Conservation (phyloP, 1,140 invertebrate genomes). For the Nephila pilipes region DNA sequence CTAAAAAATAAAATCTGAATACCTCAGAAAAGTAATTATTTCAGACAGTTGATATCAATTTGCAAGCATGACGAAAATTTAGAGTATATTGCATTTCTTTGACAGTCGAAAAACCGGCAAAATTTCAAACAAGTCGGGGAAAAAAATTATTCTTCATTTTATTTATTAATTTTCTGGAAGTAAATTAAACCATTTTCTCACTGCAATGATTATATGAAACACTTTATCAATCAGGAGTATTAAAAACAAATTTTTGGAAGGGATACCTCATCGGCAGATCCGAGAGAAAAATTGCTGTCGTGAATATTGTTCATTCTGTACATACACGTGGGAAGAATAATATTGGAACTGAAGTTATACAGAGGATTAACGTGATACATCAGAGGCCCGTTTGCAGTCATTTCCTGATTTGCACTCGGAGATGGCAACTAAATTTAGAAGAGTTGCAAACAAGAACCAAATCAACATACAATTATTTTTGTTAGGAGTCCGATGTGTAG, state of each 20-base stretch:
- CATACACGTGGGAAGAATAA: conserved; percentile 81
- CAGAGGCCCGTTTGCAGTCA: conserved; percentile 77
- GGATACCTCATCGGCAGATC: neutral
- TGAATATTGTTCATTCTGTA: conserved; percentile 67
- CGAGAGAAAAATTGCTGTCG: neutral
- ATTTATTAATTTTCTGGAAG: too few species aligned
- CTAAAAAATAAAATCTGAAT: too few species aligned
- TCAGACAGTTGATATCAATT: too few species aligned
- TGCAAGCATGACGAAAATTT: too few species aligned
- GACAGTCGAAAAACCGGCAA: too few species aligned
- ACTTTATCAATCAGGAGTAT: neutral
- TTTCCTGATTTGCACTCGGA: neutral
- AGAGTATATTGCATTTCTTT: too few species aligned
- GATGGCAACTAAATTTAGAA: neutral
- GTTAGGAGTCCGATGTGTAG: too few species aligned
- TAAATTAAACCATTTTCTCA: too few species aligned
- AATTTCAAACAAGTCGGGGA: too few species aligned
- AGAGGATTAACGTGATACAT: conserved; percentile 84
- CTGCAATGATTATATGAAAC: neutral
- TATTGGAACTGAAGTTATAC: conserved; percentile 81
- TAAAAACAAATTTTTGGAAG: neutral
- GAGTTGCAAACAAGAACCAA: neutral
- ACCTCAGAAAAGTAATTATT: too few species aligned
- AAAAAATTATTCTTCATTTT: too few species aligned
- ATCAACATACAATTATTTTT: too few species aligned